Conservation (phyloP, 2,113 vertebrate species). For the Chaetorhynchus papuensis region DNA sequence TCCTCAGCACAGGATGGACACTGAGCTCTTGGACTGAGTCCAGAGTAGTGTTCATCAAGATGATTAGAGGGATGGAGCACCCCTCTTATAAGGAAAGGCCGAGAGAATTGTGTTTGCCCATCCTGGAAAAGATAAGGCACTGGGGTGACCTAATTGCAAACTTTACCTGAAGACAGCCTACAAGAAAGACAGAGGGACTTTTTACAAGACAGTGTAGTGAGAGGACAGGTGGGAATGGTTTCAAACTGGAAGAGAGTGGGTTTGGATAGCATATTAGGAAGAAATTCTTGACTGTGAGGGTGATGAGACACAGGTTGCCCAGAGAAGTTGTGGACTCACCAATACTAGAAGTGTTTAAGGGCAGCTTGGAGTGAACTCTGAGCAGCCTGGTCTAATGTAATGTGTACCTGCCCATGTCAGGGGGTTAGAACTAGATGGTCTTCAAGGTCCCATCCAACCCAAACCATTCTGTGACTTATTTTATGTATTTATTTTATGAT, state of each 20-base stretch:
- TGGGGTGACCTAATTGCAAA: background rate
- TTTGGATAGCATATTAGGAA: background rate
- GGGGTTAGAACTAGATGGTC: background rate
- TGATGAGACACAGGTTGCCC: background rate
- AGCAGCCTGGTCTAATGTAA: background rate
- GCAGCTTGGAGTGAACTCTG: background rate
- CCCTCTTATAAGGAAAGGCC: rapidly evolving
- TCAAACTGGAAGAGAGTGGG: background rate
- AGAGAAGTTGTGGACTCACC: background rate
- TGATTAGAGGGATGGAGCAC: background rate
- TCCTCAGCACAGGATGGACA: background rate
- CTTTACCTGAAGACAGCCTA: background rate
- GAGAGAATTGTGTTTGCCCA: background rate
- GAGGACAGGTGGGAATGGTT: background rate
- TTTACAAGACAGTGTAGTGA: background rate
- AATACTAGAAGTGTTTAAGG: background rate
- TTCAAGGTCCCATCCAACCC: background rate
- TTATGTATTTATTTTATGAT: background rate
- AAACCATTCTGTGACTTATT: background rate
- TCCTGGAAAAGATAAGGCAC: background rate
- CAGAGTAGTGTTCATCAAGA: background rate
- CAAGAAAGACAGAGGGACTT: background rate
- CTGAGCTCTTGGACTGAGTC: background rate
- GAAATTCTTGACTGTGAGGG: background rate
- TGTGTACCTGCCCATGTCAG: background rate